phyloP scores from a whole-genome alignment of 64 coral and sea anemone species.

The Dendronephthya gigantea region DNA sequence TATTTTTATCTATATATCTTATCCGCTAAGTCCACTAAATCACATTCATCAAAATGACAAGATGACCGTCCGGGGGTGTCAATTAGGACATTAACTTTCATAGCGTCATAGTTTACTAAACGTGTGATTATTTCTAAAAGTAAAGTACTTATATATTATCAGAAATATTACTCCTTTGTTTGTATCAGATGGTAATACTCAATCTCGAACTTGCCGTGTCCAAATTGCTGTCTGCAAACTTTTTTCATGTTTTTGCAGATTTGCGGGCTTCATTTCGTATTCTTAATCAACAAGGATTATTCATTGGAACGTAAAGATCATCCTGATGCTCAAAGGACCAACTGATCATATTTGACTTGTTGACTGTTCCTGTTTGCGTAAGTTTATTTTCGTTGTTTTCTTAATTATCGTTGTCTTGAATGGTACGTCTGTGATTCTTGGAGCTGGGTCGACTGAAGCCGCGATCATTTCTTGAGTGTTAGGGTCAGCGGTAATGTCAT shows the following conservation, averaged over 20 bases:
- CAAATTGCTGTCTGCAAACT: background rate
- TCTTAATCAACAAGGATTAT: background rate
- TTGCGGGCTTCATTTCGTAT: conserved; percentile 10
- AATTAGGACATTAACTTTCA: no score
- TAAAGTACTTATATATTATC: no score
- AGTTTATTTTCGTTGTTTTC: background rate
- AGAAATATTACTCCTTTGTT: no score
- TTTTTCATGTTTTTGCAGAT: background rate
- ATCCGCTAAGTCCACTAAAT: no score
- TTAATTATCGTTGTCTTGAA: background rate
- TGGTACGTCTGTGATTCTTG: background rate
- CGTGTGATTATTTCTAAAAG: background rate
- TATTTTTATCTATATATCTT: no score
- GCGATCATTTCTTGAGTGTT: background rate
- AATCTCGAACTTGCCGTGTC: background rate
- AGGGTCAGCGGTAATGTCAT: background rate
- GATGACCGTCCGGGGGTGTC: no score
- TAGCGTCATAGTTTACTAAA: background rate
- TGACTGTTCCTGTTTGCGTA: background rate
- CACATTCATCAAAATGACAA: no score
- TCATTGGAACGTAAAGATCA: background rate
- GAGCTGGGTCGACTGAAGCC: background rate
- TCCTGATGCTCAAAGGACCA: background rate
- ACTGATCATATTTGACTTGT: background rate
- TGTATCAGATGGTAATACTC: no score